Evolutionary conservation across 1,140 invertebrate genomes (phyloP), one percentile per base, ranked within the genome.

Genomic region (Popillia japonica): DNA sequence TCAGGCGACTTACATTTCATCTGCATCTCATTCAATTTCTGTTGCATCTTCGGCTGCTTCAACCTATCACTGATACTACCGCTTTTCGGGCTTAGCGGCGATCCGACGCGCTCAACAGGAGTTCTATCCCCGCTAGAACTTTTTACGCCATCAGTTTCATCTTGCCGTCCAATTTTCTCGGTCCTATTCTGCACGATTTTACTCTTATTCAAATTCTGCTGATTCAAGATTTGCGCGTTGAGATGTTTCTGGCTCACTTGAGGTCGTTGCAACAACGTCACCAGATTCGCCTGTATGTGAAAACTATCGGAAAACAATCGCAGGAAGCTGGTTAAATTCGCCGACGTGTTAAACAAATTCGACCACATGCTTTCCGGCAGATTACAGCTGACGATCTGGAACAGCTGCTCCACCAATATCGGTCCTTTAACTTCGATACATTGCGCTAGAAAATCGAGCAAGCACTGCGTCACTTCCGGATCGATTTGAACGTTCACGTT

Each of bases 251-350:
- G 83, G 40, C 77, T 85, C 82, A 92, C 88, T 90, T 9, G 7
- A 79, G 92, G 91, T 81, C 91, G 90, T 81, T 91, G 92, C 81
- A 94, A 89, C 78, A 97, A 85, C 34, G 94, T 95, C 79, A 97
- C 96, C 82, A 96, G 89, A 88, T 97, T 96, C 61, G 94, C 91
- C 86, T 97, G 96, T 42, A 97, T 95, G 84, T 95, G 93, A 87
- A 97, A 97, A 80, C 94, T 92, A 86, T 97, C 94, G 8, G 95
- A 94, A 85, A 96, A 96, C 88, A 98, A 92, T 87, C 95, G 95
- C 3, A 98, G 87, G 85, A 98, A 97, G 22, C 95, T 96, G 48
- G 91, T 92, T 64, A 98, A 87, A 87, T 98, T 96, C 68, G 93
- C 93, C 0, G 94, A 90, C 7, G 93, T 96, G 86, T 96, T 96